Percentiles rank a stretch among this genome's conserved stretches.
Evolutionary conservation across 30 jellyfish, hydroid and myxozoan genomes (phyloP).

Genomic region (Hydra vulgaris): DNA sequence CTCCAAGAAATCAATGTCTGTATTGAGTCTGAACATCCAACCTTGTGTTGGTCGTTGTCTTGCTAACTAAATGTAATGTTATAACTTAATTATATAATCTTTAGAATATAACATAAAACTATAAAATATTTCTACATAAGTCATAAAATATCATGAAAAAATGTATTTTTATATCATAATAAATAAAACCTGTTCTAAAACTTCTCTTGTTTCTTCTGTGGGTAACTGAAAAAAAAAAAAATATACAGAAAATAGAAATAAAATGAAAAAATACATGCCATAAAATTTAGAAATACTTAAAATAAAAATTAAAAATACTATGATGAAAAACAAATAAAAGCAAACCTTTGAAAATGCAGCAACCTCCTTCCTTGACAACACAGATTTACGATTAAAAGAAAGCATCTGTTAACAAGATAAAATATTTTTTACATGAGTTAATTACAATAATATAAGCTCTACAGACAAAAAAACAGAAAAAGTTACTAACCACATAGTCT

Average conservation of each 20-base stretch:
- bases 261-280: neutral
- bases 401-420: constrained; percentile 39
- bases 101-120: neutral
- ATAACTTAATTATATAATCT: neutral
- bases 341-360: constrained; percentile 50
- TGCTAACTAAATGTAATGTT: constrained; percentile 34
- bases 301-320: neutral
- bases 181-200: constrained; percentile 57
- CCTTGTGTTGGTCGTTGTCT: constrained; percentile 79
- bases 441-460: too few species aligned
- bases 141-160: neutral
- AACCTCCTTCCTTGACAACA: constrained; percentile 63
- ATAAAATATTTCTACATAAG: neutral
- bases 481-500: constrained; percentile 55
- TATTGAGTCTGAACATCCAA: constrained; percentile 71
- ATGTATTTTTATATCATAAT: neutral
- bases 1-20: constrained; percentile 60
- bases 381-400: constrained; percentile 62
- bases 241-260: too few species aligned
- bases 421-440: neutral
- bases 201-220: constrained; percentile 63
- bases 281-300: neutral
- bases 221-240: constrained; percentile 46
- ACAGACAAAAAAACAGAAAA: too few species aligned
- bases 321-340: neutral